Evolutionary conservation across 2,888 invertebrate species (phyloP), one percentile per base, ranked within the genome.

Genomic region (Carterocephalus palaemon): DNA sequence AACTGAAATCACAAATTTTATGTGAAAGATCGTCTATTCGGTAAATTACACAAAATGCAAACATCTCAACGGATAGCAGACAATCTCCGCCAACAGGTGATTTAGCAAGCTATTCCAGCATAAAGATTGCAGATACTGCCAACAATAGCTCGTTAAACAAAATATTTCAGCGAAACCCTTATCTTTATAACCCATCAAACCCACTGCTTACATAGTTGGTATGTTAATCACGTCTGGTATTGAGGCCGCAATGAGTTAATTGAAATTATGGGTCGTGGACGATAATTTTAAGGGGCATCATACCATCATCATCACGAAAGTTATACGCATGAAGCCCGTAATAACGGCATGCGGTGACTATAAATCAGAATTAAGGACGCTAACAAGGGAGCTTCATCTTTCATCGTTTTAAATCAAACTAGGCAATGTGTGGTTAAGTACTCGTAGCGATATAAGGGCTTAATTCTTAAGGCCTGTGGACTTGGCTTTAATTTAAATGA

Each of bases 331-430:
- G 47, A 72, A 70, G 68, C 70, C 74, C 59, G 73, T 79, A 78
- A 76, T 78, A 77, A 83, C 73, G 73, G 67, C 75, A 70, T 70
- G 72, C 70, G 70, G 73, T 67, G 60, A 69, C 72, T 72, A 84
- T 83, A 84, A 85, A 84, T 85, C 77, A 81, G 73, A 79, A 80
- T 81, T 81, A 83, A 76, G 73, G 67, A 76, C 66, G 66, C 63
- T 72, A 72, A 75, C 70, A 65, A 66, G 66, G 62, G 63, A 64
- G 69, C 68, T 72, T 66, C 69, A 64, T 70, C 70, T 74, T 78
- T 76, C 74, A 74, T 74, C 67, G 64, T 57, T 75, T 81, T 81
- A 80, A 85, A 85, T 83, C 83, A 85, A 86, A 86, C 81, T 39
- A 31, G 29, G 29, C 29, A 23, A 29, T 13, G 43, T 22, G 23